A percentile compares a stretch with the other conserved stretches of the same genome.
These are phyloP conservation scores for Erynnis tages DNA, from an alignment of 2,888 invertebrate genomes.

Conservation along the genomic window DNA sequence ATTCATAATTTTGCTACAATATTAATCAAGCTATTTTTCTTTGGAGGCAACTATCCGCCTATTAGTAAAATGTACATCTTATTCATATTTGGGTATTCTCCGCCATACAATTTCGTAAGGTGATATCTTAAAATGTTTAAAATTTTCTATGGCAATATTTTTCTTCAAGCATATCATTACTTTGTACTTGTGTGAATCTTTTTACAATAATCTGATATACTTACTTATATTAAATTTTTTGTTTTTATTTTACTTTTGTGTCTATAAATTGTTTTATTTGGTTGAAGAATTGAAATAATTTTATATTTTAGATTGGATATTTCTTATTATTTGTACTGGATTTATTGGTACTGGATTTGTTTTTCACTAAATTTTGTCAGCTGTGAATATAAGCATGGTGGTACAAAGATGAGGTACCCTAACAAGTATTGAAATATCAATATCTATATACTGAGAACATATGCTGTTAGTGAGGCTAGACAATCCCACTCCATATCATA, in stretches of 20 bases:
- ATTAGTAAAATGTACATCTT: not conserved
- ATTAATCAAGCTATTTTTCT: no score
- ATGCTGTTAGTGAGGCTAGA: slow-evolving; percentile 61
- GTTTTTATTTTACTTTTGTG: no score
- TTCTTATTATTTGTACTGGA: slow-evolving; percentile 1
- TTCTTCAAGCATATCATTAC: slow-evolving; percentile 17
- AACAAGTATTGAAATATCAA: not conserved
- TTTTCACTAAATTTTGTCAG: not conserved
- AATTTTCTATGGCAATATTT: slow-evolving; percentile 14
- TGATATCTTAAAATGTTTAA: no score
- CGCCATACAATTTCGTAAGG: no score
- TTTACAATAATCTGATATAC: not conserved
- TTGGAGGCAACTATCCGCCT: slow-evolving; percentile 9
- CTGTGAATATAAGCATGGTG: not conserved
- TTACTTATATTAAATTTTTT: not conserved
- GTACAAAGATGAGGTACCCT: not conserved
- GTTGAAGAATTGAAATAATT: slow-evolving; percentile 1
- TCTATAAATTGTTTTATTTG: no score
- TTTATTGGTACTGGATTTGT: not conserved
- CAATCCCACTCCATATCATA: slow-evolving; percentile 55
- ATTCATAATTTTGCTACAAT: no score
- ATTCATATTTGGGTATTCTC: no score
- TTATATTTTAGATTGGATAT: not conserved
- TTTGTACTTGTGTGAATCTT: not conserved
- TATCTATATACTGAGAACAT: slow-evolving; percentile 4